Conservation (phyloP, 2,113 vertebrate genomes). For the Spea multiplicata region DNA sequence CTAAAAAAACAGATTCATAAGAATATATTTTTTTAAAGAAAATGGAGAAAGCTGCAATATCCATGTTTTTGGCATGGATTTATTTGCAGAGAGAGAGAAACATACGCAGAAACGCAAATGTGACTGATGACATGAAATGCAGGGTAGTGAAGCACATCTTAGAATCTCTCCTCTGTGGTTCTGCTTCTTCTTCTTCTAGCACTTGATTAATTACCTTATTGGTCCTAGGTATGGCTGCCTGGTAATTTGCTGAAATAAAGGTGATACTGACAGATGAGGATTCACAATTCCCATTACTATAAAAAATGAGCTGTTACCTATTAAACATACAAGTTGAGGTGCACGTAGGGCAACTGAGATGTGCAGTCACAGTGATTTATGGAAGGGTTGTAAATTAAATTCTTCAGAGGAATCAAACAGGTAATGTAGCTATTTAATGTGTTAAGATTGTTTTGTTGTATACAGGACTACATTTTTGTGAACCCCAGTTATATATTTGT, state of each 20-base stretch:
- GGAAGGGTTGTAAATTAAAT: constrained; percentile 1
- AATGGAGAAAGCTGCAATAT: too few species aligned
- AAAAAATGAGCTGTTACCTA: constrained; percentile 23
- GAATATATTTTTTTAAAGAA: too few species aligned
- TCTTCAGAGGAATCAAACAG: background rate
- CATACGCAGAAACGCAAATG: background rate
- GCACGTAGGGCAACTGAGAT: background rate
- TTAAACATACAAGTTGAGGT: background rate
- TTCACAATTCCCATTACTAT: constrained; percentile 16
- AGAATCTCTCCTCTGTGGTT: too few species aligned
- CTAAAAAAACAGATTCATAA: too few species aligned
- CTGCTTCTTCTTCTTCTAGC: background rate
- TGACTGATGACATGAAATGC: background rate
- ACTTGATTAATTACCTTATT: constrained; percentile 16
- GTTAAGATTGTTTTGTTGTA: background rate
- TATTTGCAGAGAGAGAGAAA: background rate
- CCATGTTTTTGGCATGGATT: background rate
- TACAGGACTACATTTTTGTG: background rate
- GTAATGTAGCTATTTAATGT: background rate
- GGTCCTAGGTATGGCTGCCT: background rate
- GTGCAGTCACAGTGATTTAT: constrained; percentile 22
- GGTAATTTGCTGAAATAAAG: background rate
- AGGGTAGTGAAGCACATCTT: background rate
- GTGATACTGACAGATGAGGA: background rate
- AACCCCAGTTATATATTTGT: background rate